Evolutionary conservation across 1,140 invertebrate genomes (phyloP).

Genomic region (Aphelenchoides avenae): DNA sequence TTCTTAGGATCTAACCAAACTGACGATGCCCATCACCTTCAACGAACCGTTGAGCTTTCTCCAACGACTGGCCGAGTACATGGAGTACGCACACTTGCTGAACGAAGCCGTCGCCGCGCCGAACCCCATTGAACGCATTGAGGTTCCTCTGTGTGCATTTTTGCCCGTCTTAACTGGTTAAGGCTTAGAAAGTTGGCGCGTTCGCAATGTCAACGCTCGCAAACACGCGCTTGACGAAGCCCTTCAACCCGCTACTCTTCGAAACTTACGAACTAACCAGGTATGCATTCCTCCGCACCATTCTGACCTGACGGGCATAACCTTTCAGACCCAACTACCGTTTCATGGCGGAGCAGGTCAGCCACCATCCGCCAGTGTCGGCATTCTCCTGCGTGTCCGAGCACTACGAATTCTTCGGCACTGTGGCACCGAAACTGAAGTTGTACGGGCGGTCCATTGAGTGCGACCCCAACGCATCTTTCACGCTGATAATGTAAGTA

Average conservation of each 20-base stretch:
- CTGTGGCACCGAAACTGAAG: constrained; percentile 6
- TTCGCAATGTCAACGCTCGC: constrained; percentile 88
- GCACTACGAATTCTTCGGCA: constrained; percentile 14
- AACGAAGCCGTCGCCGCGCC: constrained; percentile 71
- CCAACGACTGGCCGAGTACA: constrained; percentile 86
- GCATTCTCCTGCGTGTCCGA: constrained; percentile 4
- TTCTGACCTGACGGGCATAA: constrained; percentile 32
- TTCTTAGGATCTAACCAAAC: constrained; percentile 79
- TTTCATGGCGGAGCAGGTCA: constrained; percentile 84
- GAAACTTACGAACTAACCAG: constrained; percentile 66
- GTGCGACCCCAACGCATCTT: not conserved
- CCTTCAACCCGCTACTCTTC: constrained; percentile 66
- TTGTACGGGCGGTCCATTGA: constrained; percentile 3
- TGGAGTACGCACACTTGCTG: constrained; percentile 83
- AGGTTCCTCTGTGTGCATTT: constrained; percentile 61
- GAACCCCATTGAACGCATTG: constrained; percentile 76
- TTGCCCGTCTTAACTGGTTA: constrained; percentile 5
- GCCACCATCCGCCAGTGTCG: constrained; percentile 12
- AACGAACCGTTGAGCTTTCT: constrained; percentile 93
- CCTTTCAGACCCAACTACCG: constrained; percentile 57
- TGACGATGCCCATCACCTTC: constrained; percentile 93
- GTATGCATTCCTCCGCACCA: constrained; percentile 74
- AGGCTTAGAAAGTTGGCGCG: constrained; percentile 70
- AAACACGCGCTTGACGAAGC: constrained; percentile 71
- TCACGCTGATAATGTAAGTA: constrained; percentile 64